These are phyloP conservation scores for Ichneumoninae sp. DNA, from an alignment of 2,888 invertebrate species.

Conservation along the genomic window DNA sequence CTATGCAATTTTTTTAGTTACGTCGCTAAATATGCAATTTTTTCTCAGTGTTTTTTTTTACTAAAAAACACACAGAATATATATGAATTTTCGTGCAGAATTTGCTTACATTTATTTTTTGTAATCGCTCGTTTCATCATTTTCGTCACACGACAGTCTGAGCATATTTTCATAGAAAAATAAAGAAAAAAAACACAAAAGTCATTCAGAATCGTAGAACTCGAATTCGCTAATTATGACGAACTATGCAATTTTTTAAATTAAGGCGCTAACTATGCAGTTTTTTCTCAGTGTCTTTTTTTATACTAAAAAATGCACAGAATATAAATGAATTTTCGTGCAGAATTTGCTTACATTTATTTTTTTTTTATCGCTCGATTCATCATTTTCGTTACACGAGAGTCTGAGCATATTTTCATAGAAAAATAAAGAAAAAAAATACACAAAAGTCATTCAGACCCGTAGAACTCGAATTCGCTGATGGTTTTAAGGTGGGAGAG, in stretches of 20 bases:
- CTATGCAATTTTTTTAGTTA: too few species aligned
- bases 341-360: not conserved
- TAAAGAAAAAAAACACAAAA: not conserved
- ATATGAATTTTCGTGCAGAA: not conserved
- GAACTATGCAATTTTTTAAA: too few species aligned
- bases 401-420: not conserved
- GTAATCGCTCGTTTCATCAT: too few species aligned
- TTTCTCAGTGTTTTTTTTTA: too few species aligned
- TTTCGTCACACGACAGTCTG: too few species aligned
- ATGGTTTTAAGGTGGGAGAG: constrained; percentile 1
- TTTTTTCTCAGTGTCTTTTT: too few species aligned
- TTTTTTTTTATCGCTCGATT: not conserved
- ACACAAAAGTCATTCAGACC: not conserved
- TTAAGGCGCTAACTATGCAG: too few species aligned
- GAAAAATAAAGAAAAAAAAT: not conserved
- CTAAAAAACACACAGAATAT: too few species aligned
- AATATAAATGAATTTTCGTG: not conserved
- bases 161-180: too few species aligned
- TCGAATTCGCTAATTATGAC: not conserved
- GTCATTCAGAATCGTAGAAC: not conserved
- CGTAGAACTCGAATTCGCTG: not conserved
- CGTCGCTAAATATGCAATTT: too few species aligned
- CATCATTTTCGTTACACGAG: not conserved
- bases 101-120: constrained; percentile 2
- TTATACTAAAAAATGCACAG: too few species aligned